These are phyloP conservation scores for Ispidina picta DNA, from an alignment of 2,797 vertebrate species.

Conservation along the genomic window DNA sequence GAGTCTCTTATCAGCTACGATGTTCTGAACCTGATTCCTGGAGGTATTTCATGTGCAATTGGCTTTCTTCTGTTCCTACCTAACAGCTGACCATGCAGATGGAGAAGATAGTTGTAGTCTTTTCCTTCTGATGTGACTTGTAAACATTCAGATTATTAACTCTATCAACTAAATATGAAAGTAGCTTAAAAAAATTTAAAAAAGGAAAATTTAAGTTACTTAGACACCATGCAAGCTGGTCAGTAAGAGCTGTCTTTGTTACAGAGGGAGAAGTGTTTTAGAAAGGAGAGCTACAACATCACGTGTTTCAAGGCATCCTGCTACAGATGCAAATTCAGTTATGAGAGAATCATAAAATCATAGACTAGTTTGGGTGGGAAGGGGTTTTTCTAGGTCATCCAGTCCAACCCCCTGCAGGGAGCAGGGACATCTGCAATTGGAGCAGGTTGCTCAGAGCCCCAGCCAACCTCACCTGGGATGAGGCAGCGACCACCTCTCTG, in stretches of 20 bases:
- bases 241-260: background rate
- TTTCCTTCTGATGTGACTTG: background rate
- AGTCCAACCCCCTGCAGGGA: background rate
- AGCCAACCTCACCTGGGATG: background rate
- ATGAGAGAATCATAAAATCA: background rate
- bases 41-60: fast-evolving
- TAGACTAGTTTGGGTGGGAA: background rate
- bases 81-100: background rate
- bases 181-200: background rate
- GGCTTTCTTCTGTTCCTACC: background rate
- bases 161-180: background rate
- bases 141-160: background rate
- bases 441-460: background rate
- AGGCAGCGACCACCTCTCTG: background rate
- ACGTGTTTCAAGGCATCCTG: background rate
- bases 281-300: background rate
- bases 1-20: background rate
- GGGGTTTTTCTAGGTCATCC: background rate
- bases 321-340: background rate
- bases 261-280: background rate
- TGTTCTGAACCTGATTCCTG: background rate
- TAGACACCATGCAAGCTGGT: fast-evolving
- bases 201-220: background rate
- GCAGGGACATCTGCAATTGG: background rate
- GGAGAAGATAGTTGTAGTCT: background rate